Base-by-base conservation (phyloP, 2,888 invertebrate species). In the Sphinx pinastri region DNA sequence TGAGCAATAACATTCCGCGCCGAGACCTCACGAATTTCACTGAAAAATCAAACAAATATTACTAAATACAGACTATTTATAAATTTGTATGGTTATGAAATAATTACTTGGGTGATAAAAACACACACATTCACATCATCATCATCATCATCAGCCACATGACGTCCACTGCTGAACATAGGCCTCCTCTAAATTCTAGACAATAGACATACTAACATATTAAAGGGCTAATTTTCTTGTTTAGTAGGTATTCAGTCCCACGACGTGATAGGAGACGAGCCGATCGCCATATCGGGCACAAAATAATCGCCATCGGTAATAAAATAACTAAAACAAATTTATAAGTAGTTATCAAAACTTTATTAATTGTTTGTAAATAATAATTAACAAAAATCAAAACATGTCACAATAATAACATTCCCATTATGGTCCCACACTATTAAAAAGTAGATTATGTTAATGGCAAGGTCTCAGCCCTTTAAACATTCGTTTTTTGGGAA, bases 1-100 rank as follows among this genome's bases (percentile, higher is more conserved):
- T 67, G 0, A 83, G 69, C 47, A 82, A 70, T 0, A 55, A 55
- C 12, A 77, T 81, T 0, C 83, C 84, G 13, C 77, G 73, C 19
- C 71, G 74, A 0, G 81, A 80, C 55, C 14, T 74, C 51, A 76
- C 63, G 59, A 77, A 80, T 49, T 52, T 58, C 54, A 71, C 79
- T 81, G 73, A 71, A 77, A 77, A 45, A n/a, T 68, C 2, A 25
- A 38, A 38, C 67, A 14, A 63, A 16, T 51, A 14, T 51, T 51
- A 51, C 12, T 25, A 25, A 2, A 5, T 51, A 51, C 10, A 1
- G 10, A 5, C 13, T 14, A 51, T 51, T 8, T 14, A 51, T 14
- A 12, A 51, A 51, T 2, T 25, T 25, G 51, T 14, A 11, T 38
- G 38, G 10, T 51, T 12, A 51, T 14, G 8, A 14, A 51, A 14